Conservation (phyloP, 2,888 invertebrate species). For the Neocrepidodera transversa region DNA sequence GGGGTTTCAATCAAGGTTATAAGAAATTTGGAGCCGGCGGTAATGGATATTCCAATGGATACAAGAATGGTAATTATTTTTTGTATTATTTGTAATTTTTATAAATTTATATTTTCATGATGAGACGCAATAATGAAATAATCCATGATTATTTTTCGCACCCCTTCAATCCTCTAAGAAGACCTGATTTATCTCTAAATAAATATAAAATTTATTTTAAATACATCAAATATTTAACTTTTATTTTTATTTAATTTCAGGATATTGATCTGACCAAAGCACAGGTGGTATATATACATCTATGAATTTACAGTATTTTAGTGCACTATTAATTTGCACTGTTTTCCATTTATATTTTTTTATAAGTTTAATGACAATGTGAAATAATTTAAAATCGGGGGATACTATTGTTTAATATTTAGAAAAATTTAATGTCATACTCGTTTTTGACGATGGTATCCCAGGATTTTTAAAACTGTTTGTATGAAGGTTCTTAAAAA, state of each 20-base stretch:
- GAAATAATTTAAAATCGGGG: constrained; percentile 30
- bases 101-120: background rate
- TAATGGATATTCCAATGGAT: constrained; percentile 16
- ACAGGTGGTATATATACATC: constrained; percentile 8
- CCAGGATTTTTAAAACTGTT: background rate
- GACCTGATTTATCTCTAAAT: constrained; percentile 35
- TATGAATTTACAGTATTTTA: constrained; percentile 18
- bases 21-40: constrained; percentile 15
- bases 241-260: constrained; percentile 31
- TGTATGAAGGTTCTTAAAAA: background rate
- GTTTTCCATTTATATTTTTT: constrained; percentile 28
- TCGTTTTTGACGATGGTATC: background rate
- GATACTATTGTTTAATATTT: constrained; percentile 12
- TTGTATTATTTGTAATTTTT: background rate
- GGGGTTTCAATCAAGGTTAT: constrained; percentile 46
- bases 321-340: constrained; percentile 12
- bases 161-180: constrained; percentile 46
- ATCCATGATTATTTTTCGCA: constrained; percentile 18
- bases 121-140: constrained; percentile 25
- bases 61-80: constrained; percentile 17
- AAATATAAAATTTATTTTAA: background rate
- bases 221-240: background rate
- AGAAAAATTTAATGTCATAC: background rate
- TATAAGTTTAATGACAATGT: constrained; percentile 29
- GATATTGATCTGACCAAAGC: constrained; percentile 23